Conservation (phyloP, 2,113 vertebrate genomes). For the Lamprotornis superbus region DNA sequence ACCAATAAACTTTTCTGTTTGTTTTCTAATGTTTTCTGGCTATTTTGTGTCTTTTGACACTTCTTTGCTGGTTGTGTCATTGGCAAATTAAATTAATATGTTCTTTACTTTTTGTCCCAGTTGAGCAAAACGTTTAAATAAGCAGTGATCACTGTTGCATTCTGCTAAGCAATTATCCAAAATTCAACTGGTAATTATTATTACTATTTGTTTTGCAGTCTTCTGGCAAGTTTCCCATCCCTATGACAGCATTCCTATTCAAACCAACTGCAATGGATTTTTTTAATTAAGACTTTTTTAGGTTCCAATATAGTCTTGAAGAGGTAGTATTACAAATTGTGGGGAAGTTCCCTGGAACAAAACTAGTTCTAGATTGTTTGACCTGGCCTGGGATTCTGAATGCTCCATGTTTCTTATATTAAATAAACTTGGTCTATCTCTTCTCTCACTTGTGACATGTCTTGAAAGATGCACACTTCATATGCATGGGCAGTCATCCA, state of each 20-base stretch:
- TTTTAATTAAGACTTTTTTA: slow-evolving; percentile 27
- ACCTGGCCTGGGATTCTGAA: not conserved
- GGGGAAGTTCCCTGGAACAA: not conserved
- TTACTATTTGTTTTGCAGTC: slow-evolving; percentile 32
- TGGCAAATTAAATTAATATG: not conserved
- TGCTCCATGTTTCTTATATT: not conserved
- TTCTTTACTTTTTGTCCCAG: not conserved
- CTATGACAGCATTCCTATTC: slow-evolving; percentile 9
- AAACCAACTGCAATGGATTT: slow-evolving; percentile 26
- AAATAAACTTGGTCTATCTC: not conserved
- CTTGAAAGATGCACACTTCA: not conserved
- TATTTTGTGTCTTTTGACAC: not conserved
- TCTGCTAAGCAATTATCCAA: slow-evolving; percentile 26
- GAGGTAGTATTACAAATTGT: not conserved
- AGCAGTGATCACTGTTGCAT: not conserved
- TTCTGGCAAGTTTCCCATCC: slow-evolving; percentile 4
- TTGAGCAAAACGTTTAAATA: not conserved
- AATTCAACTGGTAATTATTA: slow-evolving; percentile 34
- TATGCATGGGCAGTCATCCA: not conserved
- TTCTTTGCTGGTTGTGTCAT: not conserved
- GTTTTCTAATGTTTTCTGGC: not conserved
- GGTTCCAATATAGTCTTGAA: not conserved
- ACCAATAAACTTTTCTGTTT: not conserved
- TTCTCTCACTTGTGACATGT: not conserved
- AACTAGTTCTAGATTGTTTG: not conserved